A percentile compares a stretch with the other conserved stretches of the same genome.
These are phyloP conservation scores for Ligdia adustata DNA, from an alignment of 2,888 invertebrate genomes.

Conservation along the genomic window DNA sequence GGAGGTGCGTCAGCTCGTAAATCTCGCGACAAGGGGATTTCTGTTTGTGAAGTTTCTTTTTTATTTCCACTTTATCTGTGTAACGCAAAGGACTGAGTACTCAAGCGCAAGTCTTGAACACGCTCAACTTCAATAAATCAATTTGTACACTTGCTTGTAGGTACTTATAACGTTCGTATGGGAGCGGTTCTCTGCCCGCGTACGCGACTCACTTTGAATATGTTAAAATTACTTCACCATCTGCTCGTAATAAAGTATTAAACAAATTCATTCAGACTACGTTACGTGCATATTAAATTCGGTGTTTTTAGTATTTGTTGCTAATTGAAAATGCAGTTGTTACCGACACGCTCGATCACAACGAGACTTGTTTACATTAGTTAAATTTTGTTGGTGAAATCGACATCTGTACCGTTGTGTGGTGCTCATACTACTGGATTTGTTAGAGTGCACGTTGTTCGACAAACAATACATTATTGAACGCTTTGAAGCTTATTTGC, in stretches of 20 bases:
- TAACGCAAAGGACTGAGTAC: conserved; percentile 78
- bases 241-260: conserved; percentile 31
- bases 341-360: background rate
- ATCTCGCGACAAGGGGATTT: conserved; percentile 82
- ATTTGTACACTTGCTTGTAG: conserved; percentile 78
- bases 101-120: conserved; percentile 75
- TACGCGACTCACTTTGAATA: conserved; percentile 62
- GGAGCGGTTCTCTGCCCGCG: conserved; percentile 64
- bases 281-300: conserved; percentile 7
- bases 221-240: conserved; percentile 55
- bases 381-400: conserved; percentile 1
- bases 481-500: conserved; percentile 24
- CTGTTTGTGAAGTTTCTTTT: conserved; percentile 82
- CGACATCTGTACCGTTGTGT: background rate
- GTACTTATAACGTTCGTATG: conserved; percentile 70
- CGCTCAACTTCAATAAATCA: conserved; percentile 83
- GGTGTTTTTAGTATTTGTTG: background rate
- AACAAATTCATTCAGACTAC: conserved; percentile 13
- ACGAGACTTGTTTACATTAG: conserved; percentile 2
- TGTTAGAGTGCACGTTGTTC: conserved; percentile 7
- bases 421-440: conserved; percentile 19
- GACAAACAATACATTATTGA: conserved; percentile 21
- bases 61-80: conserved; percentile 81
- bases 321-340: background rate
- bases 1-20: conserved; percentile 80